Evolutionary conservation across 37 sponge, comb jelly and placozoan species (phyloP), one percentile per base, ranked within the genome.

Genomic region (Ianthella basta): DNA sequence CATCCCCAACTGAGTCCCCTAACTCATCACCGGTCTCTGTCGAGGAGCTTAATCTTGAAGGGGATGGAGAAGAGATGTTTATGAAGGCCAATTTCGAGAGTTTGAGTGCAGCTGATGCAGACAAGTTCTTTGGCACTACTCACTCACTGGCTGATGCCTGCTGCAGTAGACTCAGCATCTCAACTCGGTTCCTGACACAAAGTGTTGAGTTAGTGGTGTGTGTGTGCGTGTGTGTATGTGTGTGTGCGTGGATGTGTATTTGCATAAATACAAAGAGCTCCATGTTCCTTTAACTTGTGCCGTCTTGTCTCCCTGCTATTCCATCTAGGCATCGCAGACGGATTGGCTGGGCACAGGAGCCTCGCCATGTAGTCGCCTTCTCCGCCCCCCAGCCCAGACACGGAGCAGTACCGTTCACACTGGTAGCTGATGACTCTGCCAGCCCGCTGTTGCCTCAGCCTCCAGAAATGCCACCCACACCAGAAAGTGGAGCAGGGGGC

Each of bases 21-120:
- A 79, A 20, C 21, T 36, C 41, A 69, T 32, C 78, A 1, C 39
- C 39, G 8, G 0, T 20, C 6, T 21, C 10, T 19, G 20, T 12
- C 20, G 44, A 82, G 65, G 25, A 21, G 10, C 33, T 34, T 13
- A 40, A 4, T n/a, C n/a, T 25, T 39, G 25, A 35, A 8, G 39
- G 66, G 12, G 37, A 18, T 13, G 81, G 37, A 25, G 80, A 91
- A 39, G 61, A 75, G 25, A 16, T 68, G 1, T 92, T 88, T 36
- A 55, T 88, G 15, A 82, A 74, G 82, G 82, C 87, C 13, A 66
- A 85, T 67, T 91, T 85, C 84, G 84, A 82, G 66, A 86, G 86
- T 41, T 79, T 92, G 50, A 64, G 63, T n/a, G 30, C 70, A n/a
- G 87, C 69, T 14, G 63, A 86, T 12, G 68, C 55, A 30, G 80